These are phyloP conservation scores for Notolepis coatsorum DNA, from an alignment of 2,797 vertebrate genomes.

Conservation along the genomic window DNA sequence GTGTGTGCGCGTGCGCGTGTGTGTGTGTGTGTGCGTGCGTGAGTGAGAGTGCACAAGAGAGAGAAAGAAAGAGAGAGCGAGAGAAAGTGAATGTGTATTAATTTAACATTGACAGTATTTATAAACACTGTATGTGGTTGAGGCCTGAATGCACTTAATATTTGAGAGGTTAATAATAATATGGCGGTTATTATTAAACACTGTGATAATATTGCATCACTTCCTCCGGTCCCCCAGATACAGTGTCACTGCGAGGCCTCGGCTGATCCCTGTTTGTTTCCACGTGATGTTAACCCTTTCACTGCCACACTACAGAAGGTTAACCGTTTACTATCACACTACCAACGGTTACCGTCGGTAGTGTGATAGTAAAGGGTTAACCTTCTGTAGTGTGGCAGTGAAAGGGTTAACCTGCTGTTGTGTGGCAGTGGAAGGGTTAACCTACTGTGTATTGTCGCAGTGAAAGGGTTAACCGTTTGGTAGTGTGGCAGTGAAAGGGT, in stretches of 20 bases:
- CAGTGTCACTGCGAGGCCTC: conserved; percentile 19
- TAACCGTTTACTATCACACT: too few species aligned
- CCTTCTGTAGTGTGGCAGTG: too few species aligned
- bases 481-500: too few species aligned
- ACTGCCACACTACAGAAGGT: too few species aligned
- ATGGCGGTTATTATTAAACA: too few species aligned
- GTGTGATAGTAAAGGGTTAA: too few species aligned
- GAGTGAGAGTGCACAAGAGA: background rate
- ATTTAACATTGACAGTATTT: conserved; percentile 2
- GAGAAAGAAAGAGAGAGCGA: background rate
- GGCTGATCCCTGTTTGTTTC: conserved; percentile 57
- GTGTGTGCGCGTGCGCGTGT: conserved; percentile 18
- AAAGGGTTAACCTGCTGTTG: too few species aligned
- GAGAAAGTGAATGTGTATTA: conserved; percentile 3
- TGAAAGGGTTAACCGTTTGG: too few species aligned
- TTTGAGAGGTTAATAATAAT: conserved; percentile 27
- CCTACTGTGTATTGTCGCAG: too few species aligned
- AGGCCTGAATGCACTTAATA: conserved; percentile 29
- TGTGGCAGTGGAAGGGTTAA: too few species aligned
- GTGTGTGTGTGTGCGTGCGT: conserved; percentile 9
- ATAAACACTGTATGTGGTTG: background rate
- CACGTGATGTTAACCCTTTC: conserved; percentile 45
- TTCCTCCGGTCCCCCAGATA: conserved; percentile 34
- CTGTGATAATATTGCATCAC: conserved; percentile 40
- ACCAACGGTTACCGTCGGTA: too few species aligned